Evolutionary conservation across 2,888 invertebrate species (phyloP), one percentile per base, ranked within the genome.

Genomic region (Dicyrtomina minuta): DNA sequence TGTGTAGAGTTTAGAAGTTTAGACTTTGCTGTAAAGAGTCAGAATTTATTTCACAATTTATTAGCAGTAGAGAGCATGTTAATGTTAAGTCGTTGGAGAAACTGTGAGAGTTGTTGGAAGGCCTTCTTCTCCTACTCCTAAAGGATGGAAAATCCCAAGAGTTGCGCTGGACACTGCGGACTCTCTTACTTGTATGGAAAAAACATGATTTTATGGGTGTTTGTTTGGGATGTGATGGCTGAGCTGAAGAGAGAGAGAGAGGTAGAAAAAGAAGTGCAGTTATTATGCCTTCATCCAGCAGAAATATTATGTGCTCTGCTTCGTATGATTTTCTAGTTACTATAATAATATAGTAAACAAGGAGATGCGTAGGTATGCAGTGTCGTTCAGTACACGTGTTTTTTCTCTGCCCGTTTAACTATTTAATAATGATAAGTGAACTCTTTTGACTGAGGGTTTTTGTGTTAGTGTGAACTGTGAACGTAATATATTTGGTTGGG

Each of bases 11-110:
- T 43, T 12, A 12, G 8, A n/a, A n/a, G 51, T 24, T 51, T 20
- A 20, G 49, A 17, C 17, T 51, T 3, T 51, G 64, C 53, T 20
- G 51, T 51, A 51, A n/a, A 51, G 64, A 49, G 39, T 51, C 27
- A 64, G 64, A 64, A 64, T 64, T 64, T 64, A 64, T 64, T 64
- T 41, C 22, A 51, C 51, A 64, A 64, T 64, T 64, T 64, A 64
- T 64, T 64, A 64, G 64, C 64, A 64, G 51, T 64, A 49, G 64
- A 64, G 64, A 20, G 51, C 51, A 64, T 64, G 64, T 64, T 64
- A 64, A 64, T 64, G 64, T 60, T 55, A 60, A 60, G 44, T 60
- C 44, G 44, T 44, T 43, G 20, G 43, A 60, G 60, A 59, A 41
- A 39, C 33, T 33, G 64, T 64, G 51, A 61, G 61, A 46, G 26